phyloP scores from a whole-genome alignment of 2,113 vertebrate species.

The Cacatua alba region DNA sequence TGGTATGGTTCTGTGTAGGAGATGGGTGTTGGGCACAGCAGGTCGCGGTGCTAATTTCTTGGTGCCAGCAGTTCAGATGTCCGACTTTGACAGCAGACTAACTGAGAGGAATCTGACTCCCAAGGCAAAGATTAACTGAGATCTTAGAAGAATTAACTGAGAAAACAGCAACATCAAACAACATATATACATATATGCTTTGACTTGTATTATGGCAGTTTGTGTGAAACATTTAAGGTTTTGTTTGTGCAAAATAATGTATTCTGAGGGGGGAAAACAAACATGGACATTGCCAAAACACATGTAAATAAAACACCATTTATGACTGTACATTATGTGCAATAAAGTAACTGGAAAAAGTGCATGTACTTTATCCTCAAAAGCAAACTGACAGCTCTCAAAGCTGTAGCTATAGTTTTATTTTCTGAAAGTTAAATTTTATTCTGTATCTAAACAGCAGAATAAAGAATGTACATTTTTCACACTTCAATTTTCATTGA shows the following conservation, averaged over 20 bases:
- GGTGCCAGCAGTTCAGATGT: neutral
- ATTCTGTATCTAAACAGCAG: slow-evolving; percentile 57
- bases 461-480: slow-evolving; percentile 69
- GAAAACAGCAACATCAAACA: neutral
- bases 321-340: slow-evolving; percentile 65
- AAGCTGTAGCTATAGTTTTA: slow-evolving; percentile 39
- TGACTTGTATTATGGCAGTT: slow-evolving; percentile 51
- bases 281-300: slow-evolving; percentile 48
- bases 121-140: neutral
- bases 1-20: neutral
- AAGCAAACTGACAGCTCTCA: slow-evolving; percentile 27
- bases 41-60: neutral
- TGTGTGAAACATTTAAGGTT: slow-evolving; percentile 57
- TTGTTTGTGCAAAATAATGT: slow-evolving; percentile 66
- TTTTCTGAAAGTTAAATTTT: slow-evolving; percentile 60
- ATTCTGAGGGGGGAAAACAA: slow-evolving; percentile 17
- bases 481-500: slow-evolving; percentile 49
- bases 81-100: neutral
- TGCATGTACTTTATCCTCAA: slow-evolving; percentile 63
- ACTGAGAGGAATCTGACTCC: neutral
- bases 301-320: slow-evolving; percentile 59
- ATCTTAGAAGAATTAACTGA: neutral
- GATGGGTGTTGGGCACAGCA: neutral
- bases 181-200: neutral
- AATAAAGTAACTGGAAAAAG: slow-evolving; percentile 72